A percentile compares a stretch with the other conserved stretches of the same genome.
Evolutionary conservation across 1,140 invertebrate species (phyloP).

Genomic region (Drosophila murphyi): DNA sequence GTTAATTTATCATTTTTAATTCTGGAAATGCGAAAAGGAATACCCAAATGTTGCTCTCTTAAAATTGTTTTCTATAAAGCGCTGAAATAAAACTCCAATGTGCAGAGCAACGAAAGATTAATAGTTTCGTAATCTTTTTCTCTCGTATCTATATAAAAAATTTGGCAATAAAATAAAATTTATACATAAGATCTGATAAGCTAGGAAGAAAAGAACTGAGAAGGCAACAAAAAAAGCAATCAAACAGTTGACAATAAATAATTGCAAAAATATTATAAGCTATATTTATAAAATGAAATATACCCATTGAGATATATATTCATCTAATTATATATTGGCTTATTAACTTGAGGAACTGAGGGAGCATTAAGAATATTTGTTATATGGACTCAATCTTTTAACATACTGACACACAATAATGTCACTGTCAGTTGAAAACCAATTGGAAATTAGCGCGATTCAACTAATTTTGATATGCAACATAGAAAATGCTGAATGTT

Average conservation of each 20-base stretch:
- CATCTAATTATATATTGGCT: neutral
- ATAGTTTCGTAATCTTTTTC: neutral
- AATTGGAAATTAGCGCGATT: slow-evolving; percentile 15
- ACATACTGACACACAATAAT: neutral
- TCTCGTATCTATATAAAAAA: too few species aligned
- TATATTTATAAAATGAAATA: neutral
- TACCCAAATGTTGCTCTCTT: neutral
- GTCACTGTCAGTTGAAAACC: neutral
- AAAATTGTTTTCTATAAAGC: neutral
- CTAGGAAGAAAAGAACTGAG: too few species aligned
- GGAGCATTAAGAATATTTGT: neutral
- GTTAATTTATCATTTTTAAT: neutral
- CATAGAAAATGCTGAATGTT: slow-evolving; percentile 21
- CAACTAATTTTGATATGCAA: slow-evolving; percentile 28
- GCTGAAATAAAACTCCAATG: too few species aligned
- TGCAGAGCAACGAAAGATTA: neutral
- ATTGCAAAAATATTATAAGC: neutral
- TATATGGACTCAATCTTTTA: neutral
- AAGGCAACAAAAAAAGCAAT: neutral
- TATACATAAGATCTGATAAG: neutral
- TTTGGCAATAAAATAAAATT: neutral
- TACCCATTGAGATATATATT: neutral
- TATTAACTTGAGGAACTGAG: too few species aligned
- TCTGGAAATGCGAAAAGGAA: neutral
- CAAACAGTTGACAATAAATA: neutral